These are phyloP conservation scores for Formicarius rufipectus DNA, from an alignment of 2,113 vertebrate species.

Conservation along the genomic window DNA sequence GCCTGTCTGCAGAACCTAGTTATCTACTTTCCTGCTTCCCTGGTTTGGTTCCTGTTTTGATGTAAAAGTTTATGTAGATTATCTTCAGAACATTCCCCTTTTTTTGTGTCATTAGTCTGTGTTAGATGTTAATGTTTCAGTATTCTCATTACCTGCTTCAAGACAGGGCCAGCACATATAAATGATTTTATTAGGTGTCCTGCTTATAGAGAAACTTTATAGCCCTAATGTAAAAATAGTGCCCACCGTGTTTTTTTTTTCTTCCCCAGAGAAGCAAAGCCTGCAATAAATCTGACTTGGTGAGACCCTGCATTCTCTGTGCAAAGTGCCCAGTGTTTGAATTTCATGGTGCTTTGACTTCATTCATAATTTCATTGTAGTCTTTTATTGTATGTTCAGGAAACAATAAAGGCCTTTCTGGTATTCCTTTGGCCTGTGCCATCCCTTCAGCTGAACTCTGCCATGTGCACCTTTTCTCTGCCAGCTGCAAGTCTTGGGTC, in stretches of 20 bases:
- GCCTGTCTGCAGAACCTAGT: not conserved
- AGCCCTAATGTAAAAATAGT: not conserved
- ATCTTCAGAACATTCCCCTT: not conserved
- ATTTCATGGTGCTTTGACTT: not conserved
- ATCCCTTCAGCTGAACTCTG: not conserved
- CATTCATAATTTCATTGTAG: not conserved
- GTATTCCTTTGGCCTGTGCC: not conserved
- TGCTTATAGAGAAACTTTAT: not conserved
- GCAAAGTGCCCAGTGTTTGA: not conserved
- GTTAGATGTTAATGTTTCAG: not conserved
- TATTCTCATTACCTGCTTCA: not conserved
- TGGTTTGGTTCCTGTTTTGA: not conserved
- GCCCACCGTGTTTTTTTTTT: not conserved
- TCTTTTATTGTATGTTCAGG: not conserved
- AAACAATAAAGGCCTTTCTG: not conserved
- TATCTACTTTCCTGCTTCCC: not conserved
- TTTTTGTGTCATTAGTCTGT: not conserved
- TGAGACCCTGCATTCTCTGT: not conserved
- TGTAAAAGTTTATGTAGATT: not conserved
- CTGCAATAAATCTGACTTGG: not conserved
- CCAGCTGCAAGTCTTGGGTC: accelerated
- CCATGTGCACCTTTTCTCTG: not conserved
- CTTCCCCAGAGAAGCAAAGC: not conserved
- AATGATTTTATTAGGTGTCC: constrained; percentile 1
- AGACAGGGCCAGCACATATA: not conserved